Conservation (phyloP, 2,888 invertebrate species). For the Atherix ibis region DNA sequence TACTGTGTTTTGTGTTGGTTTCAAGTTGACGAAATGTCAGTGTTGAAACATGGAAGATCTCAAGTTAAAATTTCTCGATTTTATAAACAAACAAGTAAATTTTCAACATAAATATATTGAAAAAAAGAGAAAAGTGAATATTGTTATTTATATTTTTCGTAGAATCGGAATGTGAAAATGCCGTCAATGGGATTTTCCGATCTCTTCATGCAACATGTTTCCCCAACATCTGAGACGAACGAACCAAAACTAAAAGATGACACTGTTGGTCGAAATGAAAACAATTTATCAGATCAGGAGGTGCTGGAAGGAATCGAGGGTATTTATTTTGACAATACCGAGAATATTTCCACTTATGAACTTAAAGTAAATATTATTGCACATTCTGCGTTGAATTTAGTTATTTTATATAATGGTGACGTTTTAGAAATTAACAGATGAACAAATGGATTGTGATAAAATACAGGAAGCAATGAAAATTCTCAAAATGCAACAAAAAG, state of each 20-base stretch:
- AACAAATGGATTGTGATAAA: slow-evolving; percentile 23
- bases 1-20: too few species aligned
- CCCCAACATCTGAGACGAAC: slow-evolving; percentile 17
- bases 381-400: background rate
- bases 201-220: slow-evolving; percentile 30
- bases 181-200: slow-evolving; percentile 34
- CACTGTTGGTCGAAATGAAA: slow-evolving; percentile 13
- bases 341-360: slow-evolving; percentile 25
- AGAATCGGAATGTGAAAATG: slow-evolving; percentile 30
- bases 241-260: too few species aligned
- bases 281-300: slow-evolving; percentile 30
- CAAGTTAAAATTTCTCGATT: slow-evolving; percentile 29
- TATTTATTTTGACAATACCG: slow-evolving; percentile 26
- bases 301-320: slow-evolving; percentile 28
- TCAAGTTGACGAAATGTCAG: too few species aligned
- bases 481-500: slow-evolving; percentile 34
- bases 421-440: slow-evolving; percentile 24
- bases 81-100: slow-evolving; percentile 30
- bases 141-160: too few species aligned
- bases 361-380: slow-evolving; percentile 22
- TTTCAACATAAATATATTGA: too few species aligned
- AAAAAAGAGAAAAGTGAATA: too few species aligned
- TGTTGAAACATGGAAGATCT: slow-evolving; percentile 27
- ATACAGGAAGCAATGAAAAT: slow-evolving; percentile 25
- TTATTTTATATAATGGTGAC: too few species aligned